Base-by-base conservation (phyloP, 2,888 invertebrate genomes). In the Tribolium freemani region DNA sequence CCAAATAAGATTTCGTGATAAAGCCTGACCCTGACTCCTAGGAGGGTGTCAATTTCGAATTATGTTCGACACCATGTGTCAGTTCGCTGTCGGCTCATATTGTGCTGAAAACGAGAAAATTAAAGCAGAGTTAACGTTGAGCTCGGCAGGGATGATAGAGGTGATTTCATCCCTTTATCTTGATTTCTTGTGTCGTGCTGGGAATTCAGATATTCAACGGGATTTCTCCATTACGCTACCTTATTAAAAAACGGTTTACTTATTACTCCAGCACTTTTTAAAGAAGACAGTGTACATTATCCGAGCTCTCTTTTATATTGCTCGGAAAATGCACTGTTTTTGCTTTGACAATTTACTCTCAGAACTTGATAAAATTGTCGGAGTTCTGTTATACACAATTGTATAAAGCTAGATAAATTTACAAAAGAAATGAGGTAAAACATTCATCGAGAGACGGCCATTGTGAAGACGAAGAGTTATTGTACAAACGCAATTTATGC, bases 31-130 rank as follows among this genome's bases (percentile, higher is more conserved):
- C 45, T 21, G 48, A 11, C 9, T 38, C 20, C 20, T 5, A 16
- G 30, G 10, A 9, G 6, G 51, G 38, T 63, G 50, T 51, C 51
- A 63, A 51, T 63, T 51, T 63, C 51, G 50, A 63, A 51, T 46
- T 46, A 61, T 50, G 63, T 63, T 63, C 50, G 38, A 51, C 48
- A 51, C 38, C 63, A 26, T 63, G 51, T 63, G 63, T 60, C 60
- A 60, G 26, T 60, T 44, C 20, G 45, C 16, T 56, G 57, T 61
- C 60, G 60, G 9, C 9, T 61, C 48, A 61, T 61, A 30, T 61
- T 61, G 48, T 61, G 60, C 60, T 51, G 63, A 38, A 50, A 63
- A 51, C 63, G 63, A 16, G 31, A 63, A 51, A 63, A 63, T 63
- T 63, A 63, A 63, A 63, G 50, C 30, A 30, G 51, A 51, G 21